These are phyloP conservation scores for Drosophila prosaltans DNA, from an alignment of 1,140 invertebrate species.

Conservation along the genomic window DNA sequence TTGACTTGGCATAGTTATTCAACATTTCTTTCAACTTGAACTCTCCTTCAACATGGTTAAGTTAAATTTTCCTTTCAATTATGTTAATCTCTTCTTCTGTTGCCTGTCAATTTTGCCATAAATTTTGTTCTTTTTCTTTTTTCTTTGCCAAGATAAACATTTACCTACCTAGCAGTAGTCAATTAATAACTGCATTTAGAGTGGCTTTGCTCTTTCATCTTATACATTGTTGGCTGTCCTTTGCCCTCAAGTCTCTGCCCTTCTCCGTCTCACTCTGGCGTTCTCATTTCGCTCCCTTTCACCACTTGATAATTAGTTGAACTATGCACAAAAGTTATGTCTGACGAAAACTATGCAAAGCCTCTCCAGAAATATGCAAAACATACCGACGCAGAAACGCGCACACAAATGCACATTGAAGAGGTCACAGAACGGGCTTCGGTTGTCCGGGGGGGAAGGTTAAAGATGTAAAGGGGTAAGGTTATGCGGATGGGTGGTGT, in stretches of 20 bases:
- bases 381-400: constrained; percentile 22
- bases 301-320: constrained; percentile 40
- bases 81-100: neutral
- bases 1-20: neutral
- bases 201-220: neutral
- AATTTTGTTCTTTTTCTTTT: neutral
- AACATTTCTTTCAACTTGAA: neutral
- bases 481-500: no score
- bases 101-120: neutral
- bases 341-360: constrained; percentile 36
- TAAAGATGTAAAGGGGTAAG: no score
- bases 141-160: constrained; percentile 5
- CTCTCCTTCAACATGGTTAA: neutral
- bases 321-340: constrained; percentile 42
- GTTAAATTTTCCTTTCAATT: constrained; percentile 1
- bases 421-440: constrained; percentile 2
- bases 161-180: constrained; percentile 8
- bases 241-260: neutral
- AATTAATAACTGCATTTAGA: constrained; percentile 17
- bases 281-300: neutral
- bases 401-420: constrained; percentile 26
- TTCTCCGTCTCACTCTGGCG: neutral
- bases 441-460: neutral
- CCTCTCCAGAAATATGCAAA: constrained; percentile 43
- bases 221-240: constrained; percentile 15